Percentiles rank a stretch among this genome's conserved stretches.
Evolutionary conservation across 1,140 invertebrate genomes (phyloP).

Genomic region (Luehdorfia chinensis): DNA sequence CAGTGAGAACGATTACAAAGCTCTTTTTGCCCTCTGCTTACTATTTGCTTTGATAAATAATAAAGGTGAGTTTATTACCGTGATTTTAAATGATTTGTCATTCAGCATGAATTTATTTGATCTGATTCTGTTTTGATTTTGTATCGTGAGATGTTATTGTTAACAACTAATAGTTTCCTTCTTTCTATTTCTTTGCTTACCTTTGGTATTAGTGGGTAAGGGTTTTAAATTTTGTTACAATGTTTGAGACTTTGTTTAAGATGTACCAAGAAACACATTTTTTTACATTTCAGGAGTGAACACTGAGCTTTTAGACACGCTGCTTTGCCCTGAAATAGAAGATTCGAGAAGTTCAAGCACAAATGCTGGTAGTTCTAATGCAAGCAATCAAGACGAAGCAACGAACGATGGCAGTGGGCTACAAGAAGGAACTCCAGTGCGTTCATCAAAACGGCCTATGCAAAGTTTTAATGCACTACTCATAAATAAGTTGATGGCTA

Average conservation of each 20-base stretch:
- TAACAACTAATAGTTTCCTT: constrained; percentile 32
- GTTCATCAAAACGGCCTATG: constrained; percentile 25
- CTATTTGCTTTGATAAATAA: constrained; percentile 96
- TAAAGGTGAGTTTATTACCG: constrained; percentile 82
- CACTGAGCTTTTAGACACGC: constrained; percentile 58
- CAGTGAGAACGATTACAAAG: constrained; percentile 95
- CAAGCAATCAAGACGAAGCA: constrained; percentile 21
- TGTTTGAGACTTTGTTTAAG: constrained; percentile 9
- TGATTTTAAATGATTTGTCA: background rate
- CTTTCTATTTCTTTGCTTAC: constrained; percentile 37
- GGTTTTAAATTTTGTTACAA: constrained; percentile 16
- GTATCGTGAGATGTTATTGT: constrained; percentile 18
- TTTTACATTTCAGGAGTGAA: constrained; percentile 54
- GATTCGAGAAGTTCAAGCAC: constrained; percentile 21
- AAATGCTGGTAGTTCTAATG: constrained; percentile 17
- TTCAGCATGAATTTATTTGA: constrained; percentile 11
- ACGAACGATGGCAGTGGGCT: constrained; percentile 11
- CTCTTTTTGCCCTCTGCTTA: constrained; percentile 94
- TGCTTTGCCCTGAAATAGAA: constrained; percentile 51
- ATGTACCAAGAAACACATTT: constrained; percentile 13
- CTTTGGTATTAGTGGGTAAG: constrained; percentile 65
- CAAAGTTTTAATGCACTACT: constrained; percentile 59
- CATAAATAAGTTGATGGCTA: constrained; percentile 56
- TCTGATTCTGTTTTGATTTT: constrained; percentile 18
- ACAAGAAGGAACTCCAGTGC: constrained; percentile 21